Base-by-base conservation (phyloP, 2,888 invertebrate genomes). In the Thumatha senex region DNA sequence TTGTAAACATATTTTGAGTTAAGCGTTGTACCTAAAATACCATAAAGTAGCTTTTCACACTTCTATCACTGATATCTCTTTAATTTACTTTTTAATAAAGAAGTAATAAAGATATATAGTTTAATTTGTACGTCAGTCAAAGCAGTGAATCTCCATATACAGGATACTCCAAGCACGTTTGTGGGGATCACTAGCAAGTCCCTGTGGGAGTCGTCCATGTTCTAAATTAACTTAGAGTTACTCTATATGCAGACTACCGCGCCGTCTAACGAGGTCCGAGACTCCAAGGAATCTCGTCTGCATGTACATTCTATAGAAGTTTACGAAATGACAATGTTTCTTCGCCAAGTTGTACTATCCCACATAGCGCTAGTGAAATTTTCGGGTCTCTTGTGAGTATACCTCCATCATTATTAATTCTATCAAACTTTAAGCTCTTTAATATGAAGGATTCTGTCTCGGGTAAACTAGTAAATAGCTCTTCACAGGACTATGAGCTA, bases 211-310 rank as follows among this genome's bases (percentile, higher is more conserved):
- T 66, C 72, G 80, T 80, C 75, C 71, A 73, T 78, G 73, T 68
- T 82, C 80, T 83, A 89, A 89, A 89, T 89, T 87, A 87, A 86
- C 85, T 89, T 87, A 89, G 67, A 76, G 77, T 80, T 79, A 79
- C 82, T 89, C 80, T 84, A 86, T 89, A 89, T 89, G 89, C 90
- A 90, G 88, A 87, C 82, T 79, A 78, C 73, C 75, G 75, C 76
- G 64, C 63, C 72, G 59, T 72, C 72, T 88, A 87, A 87, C 85
- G 83, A 87, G 78, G 84, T 84, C 84, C 80, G 72, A 81, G 81
- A 77, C 84, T 80, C 80, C 65, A 65, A 65, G 72, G 76, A 73
- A 69, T 72, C 66, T 55, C 61, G 52, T 44, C 43, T 63, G 41
- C 44, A 34, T 40, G 36, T 53, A 48, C 45, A 48, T 48, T 53